Conservation (phyloP, 2,888 invertebrate species). For the Achlya flavicornis region DNA sequence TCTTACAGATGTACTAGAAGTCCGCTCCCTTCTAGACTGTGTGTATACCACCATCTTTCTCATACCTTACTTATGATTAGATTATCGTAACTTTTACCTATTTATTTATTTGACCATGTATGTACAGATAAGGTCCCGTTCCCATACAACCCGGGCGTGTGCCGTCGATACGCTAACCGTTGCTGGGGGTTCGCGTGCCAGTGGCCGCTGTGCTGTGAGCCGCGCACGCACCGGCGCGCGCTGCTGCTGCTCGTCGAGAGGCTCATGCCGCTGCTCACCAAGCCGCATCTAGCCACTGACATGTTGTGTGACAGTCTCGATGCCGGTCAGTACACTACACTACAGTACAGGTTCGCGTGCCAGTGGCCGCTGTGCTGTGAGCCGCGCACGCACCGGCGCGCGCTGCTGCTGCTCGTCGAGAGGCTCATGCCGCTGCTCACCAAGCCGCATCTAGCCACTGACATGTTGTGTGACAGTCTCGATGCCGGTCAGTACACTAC, state of each 20-base stretch:
- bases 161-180: conserved; percentile 85
- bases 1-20: too few species aligned
- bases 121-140: conserved; percentile 70
- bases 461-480: conserved; percentile 95
- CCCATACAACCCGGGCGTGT: conserved; percentile 82
- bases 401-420: conserved; percentile 92
- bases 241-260: conserved; percentile 92
- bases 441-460: conserved; percentile 93
- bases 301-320: conserved; percentile 96
- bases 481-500: conserved; percentile 85
- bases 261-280: conserved; percentile 90
- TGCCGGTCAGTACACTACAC: conserved; percentile 79
- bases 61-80: too few species aligned
- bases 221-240: conserved; percentile 88
- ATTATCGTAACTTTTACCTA: too few species aligned
- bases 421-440: conserved; percentile 91
- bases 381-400: conserved; percentile 87
- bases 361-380: conserved; percentile 87
- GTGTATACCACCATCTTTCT: too few species aligned
- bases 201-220: conserved; percentile 86
- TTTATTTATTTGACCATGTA: too few species aligned
- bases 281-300: conserved; percentile 93
- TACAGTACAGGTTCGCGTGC: conserved; percentile 83
- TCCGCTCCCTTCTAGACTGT: too few species aligned
- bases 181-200: conserved; percentile 91